Evolutionary conservation across 2,888 invertebrate species (phyloP).

Genomic region (Lucinisca nassula): DNA sequence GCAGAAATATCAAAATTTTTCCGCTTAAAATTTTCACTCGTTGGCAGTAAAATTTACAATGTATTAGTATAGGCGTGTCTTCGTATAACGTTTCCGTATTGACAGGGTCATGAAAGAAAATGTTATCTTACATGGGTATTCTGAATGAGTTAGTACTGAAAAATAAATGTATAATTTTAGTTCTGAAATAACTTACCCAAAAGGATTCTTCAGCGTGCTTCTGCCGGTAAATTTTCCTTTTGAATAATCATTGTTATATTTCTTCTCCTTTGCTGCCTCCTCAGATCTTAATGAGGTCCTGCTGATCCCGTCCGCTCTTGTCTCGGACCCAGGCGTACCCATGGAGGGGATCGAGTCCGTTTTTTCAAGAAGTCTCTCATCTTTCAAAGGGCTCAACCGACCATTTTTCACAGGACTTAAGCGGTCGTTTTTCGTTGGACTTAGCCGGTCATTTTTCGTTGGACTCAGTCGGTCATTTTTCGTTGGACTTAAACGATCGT

Average conservation of each 20-base stretch:
- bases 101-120: too few relatives aligned
- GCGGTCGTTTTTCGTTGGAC: neutral
- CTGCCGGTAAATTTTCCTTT: conserved; percentile 69
- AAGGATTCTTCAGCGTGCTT: conserved; percentile 68
- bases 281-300: neutral
- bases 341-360: neutral
- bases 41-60: too few relatives aligned
- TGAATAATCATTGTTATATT: conserved; percentile 31
- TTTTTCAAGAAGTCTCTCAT: neutral
- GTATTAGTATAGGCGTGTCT: too few relatives aligned
- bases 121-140: too few relatives aligned
- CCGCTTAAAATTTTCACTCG: too few relatives aligned
- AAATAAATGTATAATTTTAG: too few relatives aligned
- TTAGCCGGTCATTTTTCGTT: neutral
- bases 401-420: neutral
- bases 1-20: too few relatives aligned
- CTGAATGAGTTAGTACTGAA: too few relatives aligned
- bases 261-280: neutral
- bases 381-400: neutral
- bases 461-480: neutral
- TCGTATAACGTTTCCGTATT: too few relatives aligned
- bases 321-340: neutral
- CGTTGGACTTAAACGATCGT: neutral
- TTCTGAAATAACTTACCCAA: conserved; percentile 71
- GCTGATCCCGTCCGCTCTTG: neutral